These are phyloP conservation scores for Seriola quinqueradiata DNA, from an alignment of 2,113 vertebrate species.

Conservation along the genomic window DNA sequence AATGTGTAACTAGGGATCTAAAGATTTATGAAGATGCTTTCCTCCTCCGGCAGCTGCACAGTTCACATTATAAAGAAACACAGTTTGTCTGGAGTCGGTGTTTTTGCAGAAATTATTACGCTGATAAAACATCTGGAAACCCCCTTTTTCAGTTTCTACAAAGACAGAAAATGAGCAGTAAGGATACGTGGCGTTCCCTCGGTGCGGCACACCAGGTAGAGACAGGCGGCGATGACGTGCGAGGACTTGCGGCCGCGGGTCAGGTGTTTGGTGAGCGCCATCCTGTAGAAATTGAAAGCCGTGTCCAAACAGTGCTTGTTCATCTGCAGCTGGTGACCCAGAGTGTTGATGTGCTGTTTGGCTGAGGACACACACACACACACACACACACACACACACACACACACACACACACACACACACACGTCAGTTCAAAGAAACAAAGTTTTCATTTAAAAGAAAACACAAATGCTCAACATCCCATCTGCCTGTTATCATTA, in stretches of 20 bases:
- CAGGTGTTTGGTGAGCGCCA: conserved; percentile 93
- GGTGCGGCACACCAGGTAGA: conserved; percentile 97
- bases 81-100: too few species aligned
- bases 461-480: neutral
- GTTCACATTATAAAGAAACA: too few species aligned
- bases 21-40: too few species aligned
- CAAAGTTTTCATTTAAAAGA: too few species aligned
- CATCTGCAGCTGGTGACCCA: conserved; percentile 96
- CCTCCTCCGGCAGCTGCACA: too few species aligned
- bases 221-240: conserved; percentile 93
- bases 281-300: conserved; percentile 98
- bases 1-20: too few species aligned
- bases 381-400: too few species aligned
- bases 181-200: conserved; percentile 98
- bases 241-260: conserved; percentile 90
- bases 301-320: conserved; percentile 96
- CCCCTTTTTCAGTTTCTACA: too few species aligned
- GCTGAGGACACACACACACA: conserved; percentile 78
- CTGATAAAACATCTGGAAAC: too few species aligned
- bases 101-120: too few species aligned
- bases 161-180: conserved; percentile 24
- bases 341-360: conserved; percentile 89
- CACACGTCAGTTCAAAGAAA: too few species aligned
- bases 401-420: too few species aligned
- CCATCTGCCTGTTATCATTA: neutral